A percentile compares a stretch with the other conserved stretches of the same genome.
phyloP scores from a whole-genome alignment of 1,140 invertebrate genomes.

The Trachymyrmex cornetzi region DNA sequence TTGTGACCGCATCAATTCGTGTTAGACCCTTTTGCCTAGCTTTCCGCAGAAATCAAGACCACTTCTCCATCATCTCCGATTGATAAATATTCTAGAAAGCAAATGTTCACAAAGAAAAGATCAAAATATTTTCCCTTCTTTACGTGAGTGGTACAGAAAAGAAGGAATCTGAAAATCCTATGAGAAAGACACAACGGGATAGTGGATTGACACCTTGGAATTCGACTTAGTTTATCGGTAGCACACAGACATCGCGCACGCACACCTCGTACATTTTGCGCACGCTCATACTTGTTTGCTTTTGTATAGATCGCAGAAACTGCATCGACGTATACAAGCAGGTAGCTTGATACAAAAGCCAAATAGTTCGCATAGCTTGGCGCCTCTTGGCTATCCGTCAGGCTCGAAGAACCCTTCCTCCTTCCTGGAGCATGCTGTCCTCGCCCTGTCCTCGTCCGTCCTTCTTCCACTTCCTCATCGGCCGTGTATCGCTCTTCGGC shows the following conservation, averaged over 20 bases:
- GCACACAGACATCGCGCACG: slow-evolving; percentile 49
- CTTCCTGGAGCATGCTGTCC: slow-evolving; percentile 61
- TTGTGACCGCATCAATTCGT: slow-evolving; percentile 50
- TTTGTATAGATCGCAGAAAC: slow-evolving; percentile 43
- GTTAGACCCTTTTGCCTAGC: slow-evolving; percentile 20
- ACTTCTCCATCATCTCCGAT: not conserved
- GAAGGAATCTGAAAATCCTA: slow-evolving; percentile 9
- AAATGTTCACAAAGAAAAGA: not conserved
- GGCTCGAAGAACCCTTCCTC: slow-evolving; percentile 71
- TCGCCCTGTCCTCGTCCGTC: slow-evolving; percentile 48
- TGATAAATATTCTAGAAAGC: slow-evolving; percentile 38
- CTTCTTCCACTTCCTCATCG: slow-evolving; percentile 51
- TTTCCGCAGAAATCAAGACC: slow-evolving; percentile 49
- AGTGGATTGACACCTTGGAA: slow-evolving; percentile 76
- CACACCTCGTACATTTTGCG: slow-evolving; percentile 38
- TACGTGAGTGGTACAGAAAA: not conserved
- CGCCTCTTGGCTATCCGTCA: slow-evolving; percentile 80
- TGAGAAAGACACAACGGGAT: slow-evolving; percentile 10
- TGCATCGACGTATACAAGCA: slow-evolving; percentile 46
- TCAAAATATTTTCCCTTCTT: not conserved
- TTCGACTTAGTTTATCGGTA: slow-evolving; percentile 72
- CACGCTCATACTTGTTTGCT: slow-evolving; percentile 39
- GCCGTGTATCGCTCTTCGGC: slow-evolving; percentile 65
- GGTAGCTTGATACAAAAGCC: slow-evolving; percentile 79
- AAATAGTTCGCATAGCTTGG: slow-evolving; percentile 82